phyloP scores from a whole-genome alignment of 1,140 invertebrate species.

The Contarinia nasturtii region DNA sequence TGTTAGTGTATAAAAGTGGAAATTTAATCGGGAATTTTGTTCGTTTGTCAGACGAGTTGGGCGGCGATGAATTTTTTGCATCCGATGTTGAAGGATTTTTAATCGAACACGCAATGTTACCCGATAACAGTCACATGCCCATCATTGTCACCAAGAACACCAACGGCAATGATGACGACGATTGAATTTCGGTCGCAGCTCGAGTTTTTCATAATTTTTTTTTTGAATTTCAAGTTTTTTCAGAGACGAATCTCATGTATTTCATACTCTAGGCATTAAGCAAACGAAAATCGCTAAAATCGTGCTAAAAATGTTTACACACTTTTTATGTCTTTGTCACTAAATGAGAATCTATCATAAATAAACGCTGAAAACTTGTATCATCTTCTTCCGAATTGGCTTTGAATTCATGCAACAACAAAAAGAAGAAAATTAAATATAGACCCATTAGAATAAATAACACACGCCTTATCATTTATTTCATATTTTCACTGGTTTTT shows the following conservation, averaged over 20 bases:
- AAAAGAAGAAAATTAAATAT: neutral
- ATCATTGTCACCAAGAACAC: neutral
- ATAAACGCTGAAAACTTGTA: neutral
- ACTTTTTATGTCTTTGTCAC: neutral
- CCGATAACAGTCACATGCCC: conserved; percentile 34
- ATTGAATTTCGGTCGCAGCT: too few species aligned
- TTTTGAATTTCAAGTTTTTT: too few species aligned
- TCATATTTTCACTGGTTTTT: too few species aligned
- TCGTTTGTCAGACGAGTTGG: conserved; percentile 64
- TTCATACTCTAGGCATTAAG: too few species aligned
- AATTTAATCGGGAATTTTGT: conserved; percentile 89
- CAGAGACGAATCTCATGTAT: too few species aligned
- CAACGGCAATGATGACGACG: neutral
- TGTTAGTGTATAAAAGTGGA: conserved; percentile 79
- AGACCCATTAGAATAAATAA: neutral
- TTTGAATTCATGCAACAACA: neutral
- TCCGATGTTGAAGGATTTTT: conserved; percentile 81
- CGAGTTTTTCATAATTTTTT: too few species aligned
- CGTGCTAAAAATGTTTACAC: neutral
- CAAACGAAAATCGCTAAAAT: too few species aligned
- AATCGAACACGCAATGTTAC: conserved; percentile 61
- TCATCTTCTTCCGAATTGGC: neutral
- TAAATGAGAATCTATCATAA: neutral
- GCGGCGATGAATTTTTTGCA: conserved; percentile 78
- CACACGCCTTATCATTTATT: neutral